Conservation (phyloP, 2,888 invertebrate genomes). For the Sipunculus nudus region DNA sequence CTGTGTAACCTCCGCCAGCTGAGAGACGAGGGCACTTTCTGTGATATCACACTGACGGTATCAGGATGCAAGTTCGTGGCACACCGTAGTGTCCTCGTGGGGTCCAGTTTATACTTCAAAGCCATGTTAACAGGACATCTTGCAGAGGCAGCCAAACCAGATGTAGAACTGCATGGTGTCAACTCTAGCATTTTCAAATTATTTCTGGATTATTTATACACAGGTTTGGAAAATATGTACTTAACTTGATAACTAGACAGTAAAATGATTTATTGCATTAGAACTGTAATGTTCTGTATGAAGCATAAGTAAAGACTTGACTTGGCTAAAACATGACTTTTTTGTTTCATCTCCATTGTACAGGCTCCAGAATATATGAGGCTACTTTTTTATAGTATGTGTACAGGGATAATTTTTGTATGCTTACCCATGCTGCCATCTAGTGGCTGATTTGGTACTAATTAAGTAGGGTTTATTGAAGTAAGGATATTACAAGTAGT, state of each 20-base stretch:
- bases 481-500: too few species aligned
- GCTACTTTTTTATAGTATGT: too few species aligned
- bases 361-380: too few species aligned
- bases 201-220: constrained; percentile 87
- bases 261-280: background rate
- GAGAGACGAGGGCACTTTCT: constrained; percentile 39
- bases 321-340: too few species aligned
- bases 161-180: constrained; percentile 77
- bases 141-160: constrained; percentile 81
- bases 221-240: constrained; percentile 71
- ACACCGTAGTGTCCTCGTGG: constrained; percentile 85
- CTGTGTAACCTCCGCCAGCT: constrained; percentile 39
- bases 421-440: too few species aligned
- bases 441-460: too few species aligned
- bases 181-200: constrained; percentile 77
- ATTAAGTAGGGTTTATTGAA: too few species aligned
- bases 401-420: too few species aligned
- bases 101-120: constrained; percentile 90
- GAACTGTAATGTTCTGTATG: background rate
- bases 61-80: constrained; percentile 67
- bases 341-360: too few species aligned
- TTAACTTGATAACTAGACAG: background rate
- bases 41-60: constrained; percentile 49
- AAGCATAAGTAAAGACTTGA: too few species aligned
- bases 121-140: constrained; percentile 91